Conservation (phyloP, 2,113 vertebrate genomes). For the Myrmecobius fasciatus region DNA sequence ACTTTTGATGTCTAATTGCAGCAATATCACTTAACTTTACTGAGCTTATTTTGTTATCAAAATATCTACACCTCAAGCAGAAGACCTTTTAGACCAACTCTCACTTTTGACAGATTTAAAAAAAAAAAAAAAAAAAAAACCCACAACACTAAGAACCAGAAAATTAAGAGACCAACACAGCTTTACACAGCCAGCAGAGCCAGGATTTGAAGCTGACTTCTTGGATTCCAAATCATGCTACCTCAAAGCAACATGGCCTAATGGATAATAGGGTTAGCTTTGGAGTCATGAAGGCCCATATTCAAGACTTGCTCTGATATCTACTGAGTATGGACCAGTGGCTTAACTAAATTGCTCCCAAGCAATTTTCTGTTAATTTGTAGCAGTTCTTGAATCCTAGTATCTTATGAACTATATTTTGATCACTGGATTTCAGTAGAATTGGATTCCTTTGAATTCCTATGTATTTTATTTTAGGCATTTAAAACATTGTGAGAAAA, state of each 20-base stretch:
- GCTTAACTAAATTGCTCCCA: neutral
- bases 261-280: neutral
- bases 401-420: neutral
- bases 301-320: neutral
- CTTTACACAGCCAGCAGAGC: neutral
- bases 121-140: neutral
- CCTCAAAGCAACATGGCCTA: neutral
- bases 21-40: neutral
- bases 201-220: neutral
- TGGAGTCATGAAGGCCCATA: neutral
- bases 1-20: neutral
- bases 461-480: neutral
- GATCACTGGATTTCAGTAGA: neutral
- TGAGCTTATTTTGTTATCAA: neutral
- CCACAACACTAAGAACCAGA: neutral
- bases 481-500: neutral
- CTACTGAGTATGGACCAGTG: neutral
- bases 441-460: neutral
- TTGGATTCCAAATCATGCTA: neutral
- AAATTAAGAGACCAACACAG: neutral
- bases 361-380: neutral
- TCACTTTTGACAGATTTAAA: neutral
- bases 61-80: neutral
- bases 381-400: neutral
- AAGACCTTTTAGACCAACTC: neutral